Percentiles rank a stretch among this genome's conserved stretches.
Conservation (phyloP, 2,113 vertebrate genomes). For the Melanostigma gelatinosum region DNA sequence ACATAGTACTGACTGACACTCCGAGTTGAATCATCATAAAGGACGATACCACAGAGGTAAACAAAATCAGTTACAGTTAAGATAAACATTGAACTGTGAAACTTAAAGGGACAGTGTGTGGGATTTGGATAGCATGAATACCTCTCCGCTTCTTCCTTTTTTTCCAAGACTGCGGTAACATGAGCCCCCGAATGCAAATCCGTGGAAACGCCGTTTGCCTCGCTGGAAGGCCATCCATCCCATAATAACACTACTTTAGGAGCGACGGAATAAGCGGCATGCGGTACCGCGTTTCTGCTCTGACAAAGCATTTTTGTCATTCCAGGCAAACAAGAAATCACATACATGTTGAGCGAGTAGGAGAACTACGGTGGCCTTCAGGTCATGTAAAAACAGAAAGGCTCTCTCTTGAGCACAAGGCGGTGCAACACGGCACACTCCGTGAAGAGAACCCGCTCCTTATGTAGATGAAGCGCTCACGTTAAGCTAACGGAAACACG, state of each 20-base stretch:
- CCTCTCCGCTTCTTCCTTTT: not conserved
- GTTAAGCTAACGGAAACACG: no score
- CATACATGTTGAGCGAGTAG: no score
- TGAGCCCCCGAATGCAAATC: no score
- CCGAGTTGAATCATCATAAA: not conserved
- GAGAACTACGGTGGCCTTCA: not conserved
- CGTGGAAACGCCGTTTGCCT: not conserved
- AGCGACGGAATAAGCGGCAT: not conserved
- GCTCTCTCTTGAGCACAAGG: not conserved
- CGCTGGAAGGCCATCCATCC: no score
- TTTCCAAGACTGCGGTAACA: not conserved
- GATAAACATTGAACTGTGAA: not conserved
- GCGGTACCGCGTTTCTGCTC: no score
- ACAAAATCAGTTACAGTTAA: not conserved
- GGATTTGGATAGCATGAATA: not conserved
- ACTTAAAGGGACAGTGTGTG: not conserved
- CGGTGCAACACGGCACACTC: not conserved
- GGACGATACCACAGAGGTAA: not conserved
- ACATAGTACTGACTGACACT: not conserved
- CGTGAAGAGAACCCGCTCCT: not conserved
- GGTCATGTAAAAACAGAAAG: not conserved
- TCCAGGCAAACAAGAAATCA: no score
- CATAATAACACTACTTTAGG: not conserved
- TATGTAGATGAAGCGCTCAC: no score
- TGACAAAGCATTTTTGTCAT: no score